phyloP scores from a whole-genome alignment of 2,888 invertebrate species.

The Brachynemurus nebulosus region DNA sequence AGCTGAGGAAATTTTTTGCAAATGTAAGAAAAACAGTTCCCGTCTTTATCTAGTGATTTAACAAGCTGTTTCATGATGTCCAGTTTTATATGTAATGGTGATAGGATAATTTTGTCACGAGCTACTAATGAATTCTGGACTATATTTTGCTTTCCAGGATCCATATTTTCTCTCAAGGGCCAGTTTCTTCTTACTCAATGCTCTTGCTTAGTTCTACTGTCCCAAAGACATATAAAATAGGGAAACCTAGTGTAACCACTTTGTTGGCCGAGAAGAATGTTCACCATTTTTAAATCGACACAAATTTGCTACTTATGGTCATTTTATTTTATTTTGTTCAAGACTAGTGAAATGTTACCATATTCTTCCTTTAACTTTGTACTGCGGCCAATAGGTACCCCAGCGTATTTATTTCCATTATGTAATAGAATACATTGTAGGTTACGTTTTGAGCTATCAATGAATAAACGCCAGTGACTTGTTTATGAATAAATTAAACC shows the following conservation, averaged over 20 bases:
- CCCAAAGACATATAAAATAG: slow-evolving; percentile 10
- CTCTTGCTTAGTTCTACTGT: slow-evolving; percentile 19
- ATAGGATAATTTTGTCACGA: slow-evolving; percentile 3
- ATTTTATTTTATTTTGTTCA: not conserved
- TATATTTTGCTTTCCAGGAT: slow-evolving; percentile 13
- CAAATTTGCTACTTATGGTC: not conserved
- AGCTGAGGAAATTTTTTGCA: too few species aligned
- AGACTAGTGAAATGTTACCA: not conserved
- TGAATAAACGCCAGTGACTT: not conserved
- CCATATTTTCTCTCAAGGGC: slow-evolving; percentile 13
- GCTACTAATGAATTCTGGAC: slow-evolving; percentile 10
- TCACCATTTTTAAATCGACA: too few species aligned
- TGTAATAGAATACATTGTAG: not conserved
- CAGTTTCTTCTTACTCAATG: slow-evolving; percentile 19
- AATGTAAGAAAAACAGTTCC: too few species aligned
- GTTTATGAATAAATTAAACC: too few species aligned
- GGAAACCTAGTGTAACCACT: slow-evolving; percentile 21
- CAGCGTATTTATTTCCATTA: not conserved
- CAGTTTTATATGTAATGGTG: slow-evolving; percentile 9
- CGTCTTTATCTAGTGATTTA: slow-evolving; percentile 7
- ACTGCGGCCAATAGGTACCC: not conserved
- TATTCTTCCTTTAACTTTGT: not conserved
- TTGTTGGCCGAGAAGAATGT: slow-evolving; percentile 21
- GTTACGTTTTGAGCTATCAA: not conserved
- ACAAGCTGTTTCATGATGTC: slow-evolving; percentile 9